Evolutionary conservation across 2,113 vertebrate genomes (phyloP), one percentile per base, ranked within the genome.

Genomic region (Cariama cristata): DNA sequence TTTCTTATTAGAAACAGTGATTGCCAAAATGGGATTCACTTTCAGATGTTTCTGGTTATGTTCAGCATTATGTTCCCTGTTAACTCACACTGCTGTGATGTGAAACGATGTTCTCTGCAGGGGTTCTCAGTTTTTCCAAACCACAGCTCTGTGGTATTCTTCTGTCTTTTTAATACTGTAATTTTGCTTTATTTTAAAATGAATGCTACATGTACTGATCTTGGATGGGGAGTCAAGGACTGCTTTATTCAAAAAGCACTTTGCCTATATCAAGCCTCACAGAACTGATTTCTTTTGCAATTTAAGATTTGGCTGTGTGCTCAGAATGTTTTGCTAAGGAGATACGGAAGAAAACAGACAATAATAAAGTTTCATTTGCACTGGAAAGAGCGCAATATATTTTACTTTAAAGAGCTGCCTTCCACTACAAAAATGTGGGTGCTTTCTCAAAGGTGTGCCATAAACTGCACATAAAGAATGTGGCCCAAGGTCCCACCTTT

Each of bases 121-220:
- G 92, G 85, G 58, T 62, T 91, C 69, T 89, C 56, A 44, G 44
- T 23, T 93, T 93, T 84, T 86, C n/a, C n/a, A 87, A 59, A 55
- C 13, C 28, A 75, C 26, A 72, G 26, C 47, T 81, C 68, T 84
- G 50, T 52, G 28, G 16, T 40, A 16, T 72, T 85, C 82, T 85
- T 59, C 44, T 90, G 44, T 72, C 58, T 69, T 69, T 90, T 68
- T 58, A 89, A 42, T 63, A 58, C 6, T 42, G 28, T 24, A 79
- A 75, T 69, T 93, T 77, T 80, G 19, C 24, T 87, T 93, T 79
- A 20, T 86, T 93, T 93, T 64, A 64, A 90, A 92, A 75, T 76
- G n/a, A 73, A 62, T 50, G 12, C 11, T 77, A 4, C 64, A 44
- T 47, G 22, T 52, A 82, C 67, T 79, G 62, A 82, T 89, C 45